phyloP scores from a whole-genome alignment of 2,113 vertebrate genomes.

The Thomomys bottae region DNA sequence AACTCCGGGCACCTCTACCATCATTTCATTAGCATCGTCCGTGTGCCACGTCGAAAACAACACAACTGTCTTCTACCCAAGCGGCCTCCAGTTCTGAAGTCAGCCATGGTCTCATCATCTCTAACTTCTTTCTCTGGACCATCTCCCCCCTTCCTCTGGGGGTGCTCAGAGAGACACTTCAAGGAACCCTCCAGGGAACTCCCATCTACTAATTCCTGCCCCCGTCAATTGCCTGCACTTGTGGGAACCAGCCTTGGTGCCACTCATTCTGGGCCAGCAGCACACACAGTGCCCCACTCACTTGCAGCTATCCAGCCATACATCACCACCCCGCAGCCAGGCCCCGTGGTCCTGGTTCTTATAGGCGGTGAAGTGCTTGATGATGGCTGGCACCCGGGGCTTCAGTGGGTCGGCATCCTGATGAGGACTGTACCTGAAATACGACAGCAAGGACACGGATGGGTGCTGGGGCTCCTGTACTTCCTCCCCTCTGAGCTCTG shows the following conservation, averaged over 20 bases:
- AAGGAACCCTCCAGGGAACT: too few relatives aligned
- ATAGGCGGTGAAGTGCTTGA: slow-evolving; percentile 93
- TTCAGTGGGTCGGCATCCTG: slow-evolving; percentile 95
- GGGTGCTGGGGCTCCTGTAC: background rate
- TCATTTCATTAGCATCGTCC: background rate
- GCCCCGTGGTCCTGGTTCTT: slow-evolving; percentile 99
- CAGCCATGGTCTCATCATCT: background rate
- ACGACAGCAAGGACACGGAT: background rate
- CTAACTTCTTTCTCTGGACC: background rate
- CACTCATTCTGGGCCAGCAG: background rate
- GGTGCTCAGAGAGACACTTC: background rate
- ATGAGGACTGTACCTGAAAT: slow-evolving; percentile 94
- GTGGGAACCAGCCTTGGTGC: background rate
- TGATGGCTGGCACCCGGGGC: slow-evolving; percentile 94
- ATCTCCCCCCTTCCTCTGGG: too few relatives aligned
- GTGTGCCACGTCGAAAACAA: background rate
- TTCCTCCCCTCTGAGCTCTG: background rate
- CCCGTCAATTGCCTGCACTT: too few relatives aligned
- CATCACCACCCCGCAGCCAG: slow-evolving; percentile 97
- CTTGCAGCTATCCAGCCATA: slow-evolving; percentile 98
- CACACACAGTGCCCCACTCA: slow-evolving; percentile 81
- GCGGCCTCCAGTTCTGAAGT: too few relatives aligned
- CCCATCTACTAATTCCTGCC: background rate
- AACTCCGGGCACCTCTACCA: background rate
- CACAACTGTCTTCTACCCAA: too few relatives aligned